These are phyloP conservation scores for Sylvietta virens DNA, from an alignment of 2,113 vertebrate species.

Conservation along the genomic window DNA sequence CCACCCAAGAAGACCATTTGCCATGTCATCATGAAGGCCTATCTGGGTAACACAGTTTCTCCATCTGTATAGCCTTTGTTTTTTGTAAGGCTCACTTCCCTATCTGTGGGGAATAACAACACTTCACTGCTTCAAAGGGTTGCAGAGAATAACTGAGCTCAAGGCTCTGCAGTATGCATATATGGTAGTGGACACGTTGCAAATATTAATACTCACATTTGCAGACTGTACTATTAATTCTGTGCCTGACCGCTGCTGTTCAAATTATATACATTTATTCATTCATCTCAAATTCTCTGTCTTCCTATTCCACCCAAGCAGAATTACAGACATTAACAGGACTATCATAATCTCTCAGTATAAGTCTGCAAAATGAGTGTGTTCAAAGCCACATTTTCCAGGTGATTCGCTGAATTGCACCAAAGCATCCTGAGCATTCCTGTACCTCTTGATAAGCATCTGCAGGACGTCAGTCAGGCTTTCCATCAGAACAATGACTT, in stretches of 20 bases:
- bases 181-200: background rate
- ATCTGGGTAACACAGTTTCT: background rate
- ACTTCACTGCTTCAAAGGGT: constrained; percentile 20
- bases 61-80: background rate
- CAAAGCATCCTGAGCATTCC: background rate
- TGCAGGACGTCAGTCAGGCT: constrained; percentile 80
- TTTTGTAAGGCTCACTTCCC: constrained; percentile 39
- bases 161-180: background rate
- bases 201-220: background rate
- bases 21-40: constrained; percentile 24
- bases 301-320: background rate
- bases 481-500: constrained; percentile 82
- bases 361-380: background rate
- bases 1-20: constrained; percentile 5
- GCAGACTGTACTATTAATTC: background rate
- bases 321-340: background rate
- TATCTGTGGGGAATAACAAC: constrained; percentile 31
- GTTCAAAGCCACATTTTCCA: background rate
- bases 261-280: background rate
- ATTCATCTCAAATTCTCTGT: background rate
- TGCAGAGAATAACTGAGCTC: background rate
- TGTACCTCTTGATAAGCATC: constrained; percentile 91
- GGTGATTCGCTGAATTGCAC: background rate
- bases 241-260: background rate
- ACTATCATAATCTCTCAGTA: background rate